Base-by-base conservation (phyloP, 1,140 invertebrate species). In the Drosophila lowei region DNA sequence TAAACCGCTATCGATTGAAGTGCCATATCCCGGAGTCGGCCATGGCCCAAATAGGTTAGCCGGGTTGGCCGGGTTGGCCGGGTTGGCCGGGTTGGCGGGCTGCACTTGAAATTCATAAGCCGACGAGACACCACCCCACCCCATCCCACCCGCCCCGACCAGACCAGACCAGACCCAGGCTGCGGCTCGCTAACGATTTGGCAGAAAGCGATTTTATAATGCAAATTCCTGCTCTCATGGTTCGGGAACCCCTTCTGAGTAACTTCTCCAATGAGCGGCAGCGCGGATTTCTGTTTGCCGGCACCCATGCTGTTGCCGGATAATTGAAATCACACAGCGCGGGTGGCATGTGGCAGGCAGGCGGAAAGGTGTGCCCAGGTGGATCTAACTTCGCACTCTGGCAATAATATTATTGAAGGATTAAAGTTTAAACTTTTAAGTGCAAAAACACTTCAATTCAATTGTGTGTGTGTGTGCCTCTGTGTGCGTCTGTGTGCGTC, bases 391-490 rank as follows among this genome's bases (percentile, higher is more conserved):
- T 85, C 80, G 81, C 81, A 86, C 81, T 85, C 62, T 44, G 62
- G 56, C 73, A 64, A 85, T 77, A 86, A 85, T 86, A 85, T 85
- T 85, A 86, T 85, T 85, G 81, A 85, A 85, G 77, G 81, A 85
- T 85, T 86, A 77, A 85, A 85, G 77, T 85, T 86, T 86, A 74
- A 86, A 85, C 81, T 85, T 85, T 85, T 85, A 85, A 85, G 81
- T 85, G 81, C 81, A 85, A 80, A 85, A 85, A 75, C 81, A 86
- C 77, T 86, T 86, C 55, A 80, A 86, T 85, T 85, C 54, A 86
- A 86, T 86, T 84, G 80, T 76, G 72, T 81, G 68, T 47, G 38
- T 52, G 34, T 28, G 59, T 52, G 50, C 65, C 46, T 72, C 44
- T 57, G 67, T 63, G 55, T 41, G 16, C 30, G 9, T 18, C 38